phyloP scores from a whole-genome alignment of 2,113 vertebrate genomes.

The Rhynchopsitta pachyrhyncha region DNA sequence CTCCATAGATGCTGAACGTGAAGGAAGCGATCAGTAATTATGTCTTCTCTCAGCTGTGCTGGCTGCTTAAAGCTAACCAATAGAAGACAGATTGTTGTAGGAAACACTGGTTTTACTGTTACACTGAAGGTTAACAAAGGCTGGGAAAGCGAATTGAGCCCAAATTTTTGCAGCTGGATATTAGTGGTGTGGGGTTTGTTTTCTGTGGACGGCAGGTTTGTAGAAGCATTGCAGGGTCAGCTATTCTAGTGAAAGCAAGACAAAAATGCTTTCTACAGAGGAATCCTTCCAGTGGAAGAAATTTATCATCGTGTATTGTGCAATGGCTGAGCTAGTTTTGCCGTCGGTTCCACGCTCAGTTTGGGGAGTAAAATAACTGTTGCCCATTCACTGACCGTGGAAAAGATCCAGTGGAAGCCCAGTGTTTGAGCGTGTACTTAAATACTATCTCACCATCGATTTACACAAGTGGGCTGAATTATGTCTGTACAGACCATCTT shows the following conservation, averaged over 20 bases:
- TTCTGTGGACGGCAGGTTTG: neutral
- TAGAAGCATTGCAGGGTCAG: neutral
- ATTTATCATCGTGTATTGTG: neutral
- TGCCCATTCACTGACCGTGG: neutral
- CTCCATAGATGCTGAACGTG: neutral
- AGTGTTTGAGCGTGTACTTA: neutral
- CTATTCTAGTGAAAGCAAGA: neutral
- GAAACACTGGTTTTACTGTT: neutral
- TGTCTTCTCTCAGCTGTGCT: neutral
- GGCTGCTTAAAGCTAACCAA: neutral
- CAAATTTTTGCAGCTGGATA: conserved; percentile 24
- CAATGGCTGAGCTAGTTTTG: neutral
- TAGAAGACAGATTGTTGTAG: neutral
- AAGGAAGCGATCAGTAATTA: neutral
- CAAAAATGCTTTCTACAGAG: neutral
- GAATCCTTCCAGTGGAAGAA: neutral
- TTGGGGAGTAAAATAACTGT: neutral
- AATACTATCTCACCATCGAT: neutral
- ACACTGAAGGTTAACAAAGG: neutral
- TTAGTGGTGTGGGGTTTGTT: neutral
- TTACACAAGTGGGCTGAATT: neutral
- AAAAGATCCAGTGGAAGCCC: neutral
- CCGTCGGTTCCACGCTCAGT: neutral
- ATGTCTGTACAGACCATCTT: neutral
- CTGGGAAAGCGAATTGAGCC: neutral